Percentiles rank a stretch among this genome's conserved stretches.
Conservation (phyloP, 2,797 vertebrate species). For the Eidolon dupreanum region DNA sequence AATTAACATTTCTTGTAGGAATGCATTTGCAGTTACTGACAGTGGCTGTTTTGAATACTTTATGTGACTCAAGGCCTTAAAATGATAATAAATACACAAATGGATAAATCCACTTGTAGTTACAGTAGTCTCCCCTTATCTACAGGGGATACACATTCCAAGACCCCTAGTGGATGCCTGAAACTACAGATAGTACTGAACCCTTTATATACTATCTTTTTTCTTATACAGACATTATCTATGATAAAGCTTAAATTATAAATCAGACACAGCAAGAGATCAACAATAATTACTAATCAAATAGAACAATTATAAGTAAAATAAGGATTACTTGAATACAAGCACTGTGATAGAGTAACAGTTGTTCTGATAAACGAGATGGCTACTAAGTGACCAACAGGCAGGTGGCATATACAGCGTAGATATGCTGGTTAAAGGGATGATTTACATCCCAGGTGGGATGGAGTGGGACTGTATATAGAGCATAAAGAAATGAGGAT, state of each 20-base stretch:
- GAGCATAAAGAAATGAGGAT: no score
- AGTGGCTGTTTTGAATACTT: conserved; percentile 14
- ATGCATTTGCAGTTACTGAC: background rate
- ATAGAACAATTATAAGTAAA: background rate
- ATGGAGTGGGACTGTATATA: background rate
- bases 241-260: background rate
- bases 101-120: background rate
- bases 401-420: background rate
- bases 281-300: background rate
- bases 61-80: background rate
- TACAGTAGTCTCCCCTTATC: background rate
- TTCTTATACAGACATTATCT: background rate
- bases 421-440: background rate
- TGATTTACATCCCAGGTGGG: background rate
- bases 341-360: background rate
- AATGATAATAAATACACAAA: conserved; percentile 2
- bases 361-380: background rate
- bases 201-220: background rate
- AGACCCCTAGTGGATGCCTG: background rate
- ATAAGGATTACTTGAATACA: background rate
- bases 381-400: background rate
- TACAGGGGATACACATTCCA: background rate
- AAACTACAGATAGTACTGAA: background rate
- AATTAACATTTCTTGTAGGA: conserved; percentile 15
- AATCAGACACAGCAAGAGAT: background rate